phyloP scores from a whole-genome alignment of 2,797 vertebrate genomes.

The Hydrolagus colliei region DNA sequence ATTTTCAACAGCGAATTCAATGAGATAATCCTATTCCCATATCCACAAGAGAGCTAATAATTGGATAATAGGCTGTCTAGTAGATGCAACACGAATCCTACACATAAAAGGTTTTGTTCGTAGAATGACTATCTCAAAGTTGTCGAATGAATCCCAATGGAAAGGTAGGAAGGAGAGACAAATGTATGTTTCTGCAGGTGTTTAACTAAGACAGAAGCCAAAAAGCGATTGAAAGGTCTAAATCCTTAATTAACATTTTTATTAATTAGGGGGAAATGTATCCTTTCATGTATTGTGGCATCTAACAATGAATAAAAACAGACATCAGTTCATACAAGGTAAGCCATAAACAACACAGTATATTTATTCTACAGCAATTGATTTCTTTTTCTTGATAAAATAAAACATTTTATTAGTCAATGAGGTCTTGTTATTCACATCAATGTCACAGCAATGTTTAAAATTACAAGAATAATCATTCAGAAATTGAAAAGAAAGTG shows the following conservation, averaged over 20 bases:
- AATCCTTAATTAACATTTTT: conserved; percentile 7
- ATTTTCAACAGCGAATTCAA: too few species aligned
- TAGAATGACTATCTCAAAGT: too few species aligned
- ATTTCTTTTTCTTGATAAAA: neutral
- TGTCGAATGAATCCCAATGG: too few species aligned
- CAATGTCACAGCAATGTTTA: neutral
- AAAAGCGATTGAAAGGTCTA: conserved; percentile 11
- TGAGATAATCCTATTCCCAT: too few species aligned
- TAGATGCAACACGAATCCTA: too few species aligned
- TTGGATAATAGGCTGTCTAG: too few species aligned
- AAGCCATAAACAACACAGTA: conserved; percentile 15
- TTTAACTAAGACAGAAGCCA: neutral
- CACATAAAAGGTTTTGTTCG: too few species aligned
- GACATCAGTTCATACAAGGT: conserved; percentile 16
- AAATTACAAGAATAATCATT: neutral
- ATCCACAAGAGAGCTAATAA: too few species aligned
- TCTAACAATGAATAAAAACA: conserved; percentile 22
- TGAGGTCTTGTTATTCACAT: conserved; percentile 15
- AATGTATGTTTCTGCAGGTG: neutral
- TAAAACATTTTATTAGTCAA: neutral
- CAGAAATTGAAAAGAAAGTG: neutral
- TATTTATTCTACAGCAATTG: conserved; percentile 19
- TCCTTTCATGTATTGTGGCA: neutral
- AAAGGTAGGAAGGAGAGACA: neutral
- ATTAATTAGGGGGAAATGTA: neutral